Base-by-base conservation (phyloP, 1,140 invertebrate species). In the Meteorus sp. region DNA sequence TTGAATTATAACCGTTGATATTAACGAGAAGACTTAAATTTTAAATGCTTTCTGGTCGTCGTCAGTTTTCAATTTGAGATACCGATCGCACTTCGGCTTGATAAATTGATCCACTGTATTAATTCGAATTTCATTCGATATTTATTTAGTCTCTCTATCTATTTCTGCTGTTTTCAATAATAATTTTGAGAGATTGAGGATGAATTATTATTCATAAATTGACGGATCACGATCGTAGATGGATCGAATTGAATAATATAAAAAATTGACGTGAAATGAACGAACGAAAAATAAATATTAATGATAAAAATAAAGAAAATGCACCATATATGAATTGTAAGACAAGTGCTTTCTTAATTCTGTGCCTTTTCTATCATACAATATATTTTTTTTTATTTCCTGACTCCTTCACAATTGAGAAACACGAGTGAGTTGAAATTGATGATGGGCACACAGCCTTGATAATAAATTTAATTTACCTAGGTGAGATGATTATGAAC, bases 321-420 rank as follows among this genome's bases (percentile, higher is more conserved):
- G 60, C 63, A 71, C 55, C 55, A 64, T 70, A 60, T 62, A 50
- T 61, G 68, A 74, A 52, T 60, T 61, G 51, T 54, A 64, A 64
- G 56, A 69, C 62, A 71, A 74, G 70, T 75, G 67, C 72, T 72
- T 74, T 75, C 66, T 74, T 73, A 70, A 75, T 75, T 72, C 64
- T 59, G 72, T 76, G 73, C 73, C 74, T 76, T 76, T 65, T 67
- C 62, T 59, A 59, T 66, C 64, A 56, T 58, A 64, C 51, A 56
- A 62, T 64, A 59, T 54, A 54, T 65, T 62, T 61, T 45, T 57
- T 29, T 17, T 45, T 51, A 13, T 56, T 41, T 27, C 22, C 19
- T 27, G 20, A 17, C 48, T 33, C 35, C 56, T 61, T 43, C 15
- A 39, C 23, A 37, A 20, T 33, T 33, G 23, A 23, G 33, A 5